phyloP scores from a whole-genome alignment of 2,797 vertebrate species.

The Syncerus caffer region DNA sequence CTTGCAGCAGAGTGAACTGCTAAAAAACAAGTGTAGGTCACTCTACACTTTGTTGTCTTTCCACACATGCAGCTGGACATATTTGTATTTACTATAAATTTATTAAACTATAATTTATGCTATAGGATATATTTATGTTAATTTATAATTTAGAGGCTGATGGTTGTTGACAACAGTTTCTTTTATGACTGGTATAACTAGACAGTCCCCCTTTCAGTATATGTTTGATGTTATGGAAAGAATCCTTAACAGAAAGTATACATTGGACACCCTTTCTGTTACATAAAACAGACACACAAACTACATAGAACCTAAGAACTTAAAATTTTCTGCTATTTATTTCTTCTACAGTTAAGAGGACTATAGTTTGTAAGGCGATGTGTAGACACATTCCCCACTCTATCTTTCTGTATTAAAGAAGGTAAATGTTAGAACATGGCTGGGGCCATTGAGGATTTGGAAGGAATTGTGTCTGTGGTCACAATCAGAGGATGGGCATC shows the following conservation, averaged over 20 bases:
- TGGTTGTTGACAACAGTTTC: neutral
- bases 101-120: neutral
- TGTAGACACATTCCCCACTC: neutral
- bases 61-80: neutral
- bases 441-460: neutral
- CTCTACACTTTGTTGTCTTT: neutral
- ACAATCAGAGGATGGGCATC: neutral
- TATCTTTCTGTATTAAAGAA: neutral
- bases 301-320: too few species aligned
- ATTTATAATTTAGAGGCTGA: neutral
- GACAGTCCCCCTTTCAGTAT: neutral
- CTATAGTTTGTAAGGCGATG: neutral
- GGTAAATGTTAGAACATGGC: neutral
- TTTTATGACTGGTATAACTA: neutral
- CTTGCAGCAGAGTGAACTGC: neutral
- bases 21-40: neutral
- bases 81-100: neutral
- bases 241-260: neutral
- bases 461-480: neutral
- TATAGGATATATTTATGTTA: neutral
- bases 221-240: neutral
- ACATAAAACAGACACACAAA: neutral
- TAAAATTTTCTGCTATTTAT: too few species aligned
- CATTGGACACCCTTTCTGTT: neutral
- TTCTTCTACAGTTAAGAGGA: neutral